Evolutionary conservation across 2,797 vertebrate genomes (phyloP), one percentile per base, ranked within the genome.

Genomic region (Diplodus puntazzo): DNA sequence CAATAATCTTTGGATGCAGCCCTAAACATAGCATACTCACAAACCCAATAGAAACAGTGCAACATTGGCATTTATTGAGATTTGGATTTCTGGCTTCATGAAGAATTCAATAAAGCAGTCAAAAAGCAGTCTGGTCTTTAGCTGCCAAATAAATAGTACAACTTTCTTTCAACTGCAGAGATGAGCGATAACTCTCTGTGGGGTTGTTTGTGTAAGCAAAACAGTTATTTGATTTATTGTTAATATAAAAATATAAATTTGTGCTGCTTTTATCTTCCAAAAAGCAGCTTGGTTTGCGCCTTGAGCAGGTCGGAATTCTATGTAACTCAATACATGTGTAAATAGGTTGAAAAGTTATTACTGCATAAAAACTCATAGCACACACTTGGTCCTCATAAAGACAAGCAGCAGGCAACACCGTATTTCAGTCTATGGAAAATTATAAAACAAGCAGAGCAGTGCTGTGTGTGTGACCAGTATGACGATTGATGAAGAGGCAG

Each of bases 401-500:
- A 4, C 27, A 27, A 4, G 27, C 27, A 27, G 27, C n/a, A 6
- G 5, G 30, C 16, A 27, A 10, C 25, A 23, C 6, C 11, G 3
- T 17, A 39, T 17, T 11, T 27, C 11, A 63, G 18, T 17, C 53
- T 42, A 52, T 27, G 34, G 23, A 30, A 34, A 20, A 53, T 1
- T 7, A 4, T 50, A 5, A n/a, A 75, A 23, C 34, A 23, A 60
- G 23, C 58, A 62, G 65, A 20, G 9, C 50, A 53, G 57, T 4
- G 5, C n/a, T 55, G 20, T 8, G 18, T 2, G 53, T 66, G 52
- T 48, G 50, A 16, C 14, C 16, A 25, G 16, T 21, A 23, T 34
- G 30, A 63, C 45, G 63, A 57, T 43, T 63, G 64, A 73, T 69
- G 59, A 75, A 52, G 55, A 73, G 39, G 23, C 21, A 27, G 52